Evolutionary conservation across 2,888 invertebrate species (phyloP).

Genomic region (Volucella inanis): DNA sequence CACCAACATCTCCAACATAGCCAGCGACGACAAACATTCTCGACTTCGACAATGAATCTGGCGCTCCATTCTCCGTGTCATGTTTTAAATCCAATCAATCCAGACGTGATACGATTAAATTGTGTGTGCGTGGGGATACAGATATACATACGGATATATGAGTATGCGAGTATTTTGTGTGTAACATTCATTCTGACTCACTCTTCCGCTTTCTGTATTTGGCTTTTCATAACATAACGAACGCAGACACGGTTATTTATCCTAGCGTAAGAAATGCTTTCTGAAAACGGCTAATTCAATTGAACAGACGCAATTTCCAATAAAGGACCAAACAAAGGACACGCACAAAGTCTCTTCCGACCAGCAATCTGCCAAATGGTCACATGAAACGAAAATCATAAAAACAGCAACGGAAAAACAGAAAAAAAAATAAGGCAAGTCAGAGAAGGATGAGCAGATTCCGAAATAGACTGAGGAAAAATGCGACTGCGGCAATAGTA

Average conservation of each 20-base stretch:
- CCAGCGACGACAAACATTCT: slow-evolving; percentile 9
- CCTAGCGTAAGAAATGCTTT: slow-evolving; percentile 66
- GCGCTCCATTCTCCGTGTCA: slow-evolving; percentile 49
- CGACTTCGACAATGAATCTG: slow-evolving; percentile 62
- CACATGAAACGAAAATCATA: slow-evolving; percentile 44
- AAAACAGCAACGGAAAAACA: slow-evolving; percentile 11
- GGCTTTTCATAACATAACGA: slow-evolving; percentile 15
- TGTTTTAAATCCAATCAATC: slow-evolving; percentile 79
- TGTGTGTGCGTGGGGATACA: slow-evolving; percentile 68
- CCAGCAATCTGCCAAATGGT: slow-evolving; percentile 44
- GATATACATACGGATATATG: slow-evolving; percentile 13
- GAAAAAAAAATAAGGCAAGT: neutral
- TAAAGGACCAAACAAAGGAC: slow-evolving; percentile 60
- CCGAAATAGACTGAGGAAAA: neutral
- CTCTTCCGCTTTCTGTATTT: neutral
- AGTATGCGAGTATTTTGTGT: neutral
- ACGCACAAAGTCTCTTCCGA: slow-evolving; percentile 23
- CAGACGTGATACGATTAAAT: slow-evolving; percentile 81
- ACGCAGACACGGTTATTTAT: slow-evolving; percentile 61
- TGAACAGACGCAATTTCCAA: slow-evolving; percentile 68
- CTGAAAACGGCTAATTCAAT: slow-evolving; percentile 61
- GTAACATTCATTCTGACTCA: neutral
- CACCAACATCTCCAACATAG: neutral
- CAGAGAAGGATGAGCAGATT: neutral
- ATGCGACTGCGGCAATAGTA: neutral